These are phyloP conservation scores for Paratilapia polleni DNA, from an alignment of 2,113 vertebrate genomes.

Conservation along the genomic window DNA sequence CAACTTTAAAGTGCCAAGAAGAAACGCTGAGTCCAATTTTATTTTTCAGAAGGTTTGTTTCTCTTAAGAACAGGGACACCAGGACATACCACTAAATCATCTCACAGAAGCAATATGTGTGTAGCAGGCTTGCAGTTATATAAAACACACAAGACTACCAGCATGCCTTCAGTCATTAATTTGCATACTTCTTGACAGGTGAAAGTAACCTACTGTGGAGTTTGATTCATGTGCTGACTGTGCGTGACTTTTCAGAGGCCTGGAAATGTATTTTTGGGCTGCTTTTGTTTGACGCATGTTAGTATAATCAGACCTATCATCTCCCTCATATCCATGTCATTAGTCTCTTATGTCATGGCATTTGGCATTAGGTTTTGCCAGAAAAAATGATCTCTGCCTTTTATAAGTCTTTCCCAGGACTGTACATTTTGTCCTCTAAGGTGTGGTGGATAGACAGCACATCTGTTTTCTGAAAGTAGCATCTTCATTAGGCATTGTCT, in stretches of 20 bases:
- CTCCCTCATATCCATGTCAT: background rate
- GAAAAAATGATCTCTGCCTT: background rate
- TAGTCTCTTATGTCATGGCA: background rate
- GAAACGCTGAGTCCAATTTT: constrained; percentile 43
- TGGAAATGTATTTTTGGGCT: background rate
- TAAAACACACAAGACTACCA: constrained; percentile 16
- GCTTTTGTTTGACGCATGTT: background rate
- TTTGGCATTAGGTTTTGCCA: background rate
- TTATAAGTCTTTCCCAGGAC: background rate
- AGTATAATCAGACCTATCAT: background rate
- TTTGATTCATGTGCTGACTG: constrained; percentile 35
- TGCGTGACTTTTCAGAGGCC: background rate
- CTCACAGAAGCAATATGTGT: constrained; percentile 15
- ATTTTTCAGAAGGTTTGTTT: constrained; percentile 38
- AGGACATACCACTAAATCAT: constrained; percentile 46
- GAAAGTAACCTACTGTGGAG: constrained; percentile 20
- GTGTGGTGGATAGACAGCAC: background rate
- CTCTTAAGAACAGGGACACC: constrained; percentile 38
- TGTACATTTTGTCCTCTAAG: constrained; percentile 18
- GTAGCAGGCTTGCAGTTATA: constrained; percentile 27
- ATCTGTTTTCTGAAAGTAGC: constrained; percentile 18
- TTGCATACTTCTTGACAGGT: constrained; percentile 22
- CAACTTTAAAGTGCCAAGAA: constrained; percentile 40
- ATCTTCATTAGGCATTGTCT: constrained; percentile 4
- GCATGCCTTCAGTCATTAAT: constrained; percentile 4